Conservation (phyloP, 64 coral and sea anemone genomes). For the Cladopsammia gracilis region DNA sequence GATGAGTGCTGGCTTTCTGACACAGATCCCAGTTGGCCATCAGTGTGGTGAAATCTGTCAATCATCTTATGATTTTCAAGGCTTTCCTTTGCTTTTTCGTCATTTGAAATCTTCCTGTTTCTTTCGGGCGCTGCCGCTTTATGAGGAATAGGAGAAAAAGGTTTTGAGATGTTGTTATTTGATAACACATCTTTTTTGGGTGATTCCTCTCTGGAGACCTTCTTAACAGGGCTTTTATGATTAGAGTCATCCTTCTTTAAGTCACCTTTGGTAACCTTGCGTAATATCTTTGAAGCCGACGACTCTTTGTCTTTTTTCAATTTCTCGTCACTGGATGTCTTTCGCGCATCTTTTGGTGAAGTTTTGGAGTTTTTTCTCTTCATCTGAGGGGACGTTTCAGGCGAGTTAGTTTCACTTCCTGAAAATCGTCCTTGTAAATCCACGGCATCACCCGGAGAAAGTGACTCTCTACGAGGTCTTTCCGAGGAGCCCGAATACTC, state of each 20-base stretch:
- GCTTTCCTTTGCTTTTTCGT: background rate
- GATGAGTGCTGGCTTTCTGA: background rate
- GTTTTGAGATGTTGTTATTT: background rate
- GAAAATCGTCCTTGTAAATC: conserved; percentile 35
- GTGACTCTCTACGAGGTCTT: conserved; percentile 26
- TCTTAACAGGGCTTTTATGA: background rate
- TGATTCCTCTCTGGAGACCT: conserved; percentile 22
- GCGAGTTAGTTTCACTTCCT: conserved; percentile 39
- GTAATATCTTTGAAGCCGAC: conserved; percentile 1
- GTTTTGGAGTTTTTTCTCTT: conserved; percentile 23
- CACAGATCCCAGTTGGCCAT: background rate
- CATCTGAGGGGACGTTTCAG: conserved; percentile 32
- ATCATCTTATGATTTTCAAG: background rate
- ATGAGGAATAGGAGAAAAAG: too few relatives aligned
- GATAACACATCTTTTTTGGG: background rate
- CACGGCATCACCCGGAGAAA: conserved; percentile 35
- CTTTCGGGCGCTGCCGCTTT: background rate
- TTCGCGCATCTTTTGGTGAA: background rate
- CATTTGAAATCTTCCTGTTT: background rate
- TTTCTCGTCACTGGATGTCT: conserved; percentile 35
- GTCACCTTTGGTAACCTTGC: conserved; percentile 7
- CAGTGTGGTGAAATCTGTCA: background rate
- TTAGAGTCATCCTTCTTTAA: background rate
- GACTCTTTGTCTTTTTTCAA: conserved; percentile 7
- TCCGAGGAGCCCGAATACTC: background rate